Conservation (phyloP, 2,888 invertebrate genomes). For the Nemapogon koenigi region DNA sequence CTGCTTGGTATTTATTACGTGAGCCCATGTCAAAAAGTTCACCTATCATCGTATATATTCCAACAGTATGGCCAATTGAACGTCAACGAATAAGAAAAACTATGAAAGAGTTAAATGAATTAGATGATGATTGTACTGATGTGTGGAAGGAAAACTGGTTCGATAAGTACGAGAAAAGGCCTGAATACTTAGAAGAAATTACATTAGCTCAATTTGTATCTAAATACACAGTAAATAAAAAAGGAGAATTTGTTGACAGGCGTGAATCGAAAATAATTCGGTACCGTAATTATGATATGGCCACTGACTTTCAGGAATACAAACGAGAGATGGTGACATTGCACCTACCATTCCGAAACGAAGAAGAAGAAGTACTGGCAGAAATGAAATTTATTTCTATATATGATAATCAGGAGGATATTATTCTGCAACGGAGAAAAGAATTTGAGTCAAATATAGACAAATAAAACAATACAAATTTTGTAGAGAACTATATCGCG, state of each 20-base stretch:
- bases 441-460: constrained; percentile 28
- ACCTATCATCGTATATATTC: constrained; percentile 18
- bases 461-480: constrained; percentile 22
- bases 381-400: constrained; percentile 25
- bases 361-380: constrained; percentile 28
- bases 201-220: constrained; percentile 34
- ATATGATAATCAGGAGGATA: constrained; percentile 24
- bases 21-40: constrained; percentile 20
- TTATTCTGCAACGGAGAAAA: constrained; percentile 22
- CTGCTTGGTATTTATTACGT: constrained; percentile 19
- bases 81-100: constrained; percentile 28
- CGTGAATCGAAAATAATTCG: constrained; percentile 24
- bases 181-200: constrained; percentile 24
- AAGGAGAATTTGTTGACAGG: constrained; percentile 18
- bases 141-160: constrained; percentile 38
- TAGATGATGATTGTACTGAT: constrained; percentile 28
- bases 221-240: constrained; percentile 20
- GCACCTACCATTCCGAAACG: constrained; percentile 29
- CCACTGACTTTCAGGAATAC: constrained; percentile 24
- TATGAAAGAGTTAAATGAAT: constrained; percentile 24
- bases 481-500: constrained; percentile 16
- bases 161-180: constrained; percentile 35
- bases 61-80: constrained; percentile 27
- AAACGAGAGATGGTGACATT: constrained; percentile 29
- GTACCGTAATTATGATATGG: constrained; percentile 30